Base-by-base conservation (phyloP, 2,113 vertebrate species). In the Protobothrops mucrosquamatus region DNA sequence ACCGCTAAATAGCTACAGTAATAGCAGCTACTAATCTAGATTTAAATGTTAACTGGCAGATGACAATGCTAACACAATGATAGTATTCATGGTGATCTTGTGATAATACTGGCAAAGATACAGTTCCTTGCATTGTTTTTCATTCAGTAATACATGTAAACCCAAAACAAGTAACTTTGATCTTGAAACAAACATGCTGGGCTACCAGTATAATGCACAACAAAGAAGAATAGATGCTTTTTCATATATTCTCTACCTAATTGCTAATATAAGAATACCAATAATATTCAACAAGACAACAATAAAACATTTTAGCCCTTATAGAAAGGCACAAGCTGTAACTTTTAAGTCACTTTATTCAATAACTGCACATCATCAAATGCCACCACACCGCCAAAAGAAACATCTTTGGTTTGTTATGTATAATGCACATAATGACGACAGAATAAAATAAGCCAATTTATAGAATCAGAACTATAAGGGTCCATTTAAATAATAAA, bases 81-180 rank as follows among this genome's bases (percentile, higher is more conserved):
- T 90, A 61, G 89, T 52, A 93, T 93, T 93, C 81, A 93, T 90
- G 89, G 89, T 56, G 23, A 90, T 90, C 92, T 90, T 23, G 81
- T 93, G 89, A 34, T 15, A 90, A 9, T 69, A 89, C 22, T 90
- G 89, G 92, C 88, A 86, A 90, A 34, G 89, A 54, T 64, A 87
- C 89, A 93, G 43, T 90, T 85, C 59, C 74, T 93, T 93, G 74
- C 89, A 90, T 93, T 93, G 92, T 93, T 93, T 92, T 92, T 52
- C 43, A 74, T 92, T 87, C 26, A 92, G 52, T 89, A 89, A 85
- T 51, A 56, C 64, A 89, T 85, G 22, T n/a, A 69, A 57, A 87
- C 54, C 46, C 81, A 90, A 90, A 93, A 87, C 92, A 93, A 93
- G 74, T 34, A 89, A 52, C 74, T 52, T 90, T 93, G 74, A 64